A percentile compares a stretch with the other conserved stretches of the same genome.
These are phyloP conservation scores for Bombus picipes DNA, from an alignment of 1,140 invertebrate genomes.

Conservation along the genomic window DNA sequence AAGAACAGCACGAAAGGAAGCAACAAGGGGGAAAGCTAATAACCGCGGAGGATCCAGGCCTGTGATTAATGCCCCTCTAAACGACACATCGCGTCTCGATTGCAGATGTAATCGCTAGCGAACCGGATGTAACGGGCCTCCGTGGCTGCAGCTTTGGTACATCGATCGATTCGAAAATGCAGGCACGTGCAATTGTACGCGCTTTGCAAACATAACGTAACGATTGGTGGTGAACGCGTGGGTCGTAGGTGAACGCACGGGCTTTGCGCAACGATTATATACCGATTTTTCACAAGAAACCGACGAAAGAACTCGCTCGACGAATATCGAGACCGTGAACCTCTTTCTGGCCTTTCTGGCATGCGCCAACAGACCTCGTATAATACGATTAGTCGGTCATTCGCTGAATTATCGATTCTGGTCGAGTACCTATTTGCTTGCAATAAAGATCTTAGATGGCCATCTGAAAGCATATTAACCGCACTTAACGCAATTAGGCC, in stretches of 20 bases:
- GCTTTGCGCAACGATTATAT: constrained; percentile 33
- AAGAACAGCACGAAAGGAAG: neutral
- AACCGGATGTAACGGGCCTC: constrained; percentile 55
- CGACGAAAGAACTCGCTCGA: neutral
- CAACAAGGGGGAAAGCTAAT: constrained; percentile 15
- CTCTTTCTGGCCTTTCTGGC: neutral
- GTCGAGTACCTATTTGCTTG: neutral
- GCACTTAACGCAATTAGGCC: neutral
- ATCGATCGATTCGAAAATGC: constrained; percentile 52
- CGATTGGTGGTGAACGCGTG: constrained; percentile 30
- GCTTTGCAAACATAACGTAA: constrained; percentile 50
- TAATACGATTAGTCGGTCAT: neutral
- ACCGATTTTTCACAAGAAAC: neutral
- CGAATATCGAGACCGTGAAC: constrained; percentile 1
- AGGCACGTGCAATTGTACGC: constrained; percentile 55
- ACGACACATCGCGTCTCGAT: constrained; percentile 36
- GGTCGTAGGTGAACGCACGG: constrained; percentile 46
- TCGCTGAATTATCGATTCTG: constrained; percentile 15
- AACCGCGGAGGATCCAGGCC: constrained; percentile 12
- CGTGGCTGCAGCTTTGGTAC: neutral
- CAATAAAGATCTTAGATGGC: neutral
- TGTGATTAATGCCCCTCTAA: constrained; percentile 27
- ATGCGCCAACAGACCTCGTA: neutral
- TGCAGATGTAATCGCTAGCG: constrained; percentile 36
- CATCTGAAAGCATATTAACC: neutral